These are phyloP conservation scores for Elephantulus edwardii DNA, from an alignment of 2,113 vertebrate species.

Conservation along the genomic window DNA sequence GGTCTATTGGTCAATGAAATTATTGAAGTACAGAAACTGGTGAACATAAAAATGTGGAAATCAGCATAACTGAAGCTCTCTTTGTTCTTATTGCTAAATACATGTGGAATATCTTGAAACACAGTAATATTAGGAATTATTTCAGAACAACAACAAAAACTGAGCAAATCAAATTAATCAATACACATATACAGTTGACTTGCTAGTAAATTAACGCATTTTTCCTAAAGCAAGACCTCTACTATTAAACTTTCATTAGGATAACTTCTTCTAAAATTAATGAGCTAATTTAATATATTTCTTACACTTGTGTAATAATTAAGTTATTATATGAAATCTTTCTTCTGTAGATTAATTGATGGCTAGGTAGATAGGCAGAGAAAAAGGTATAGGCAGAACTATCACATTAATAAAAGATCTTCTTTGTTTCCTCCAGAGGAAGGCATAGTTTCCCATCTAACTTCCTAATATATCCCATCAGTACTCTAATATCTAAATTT, in stretches of 20 bases:
- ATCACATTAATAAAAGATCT: conserved; percentile 33
- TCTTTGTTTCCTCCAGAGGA: neutral
- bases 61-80: neutral
- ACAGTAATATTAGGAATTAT: neutral
- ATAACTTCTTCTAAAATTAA: conserved; percentile 24
- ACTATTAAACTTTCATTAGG: neutral
- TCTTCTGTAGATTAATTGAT: neutral
- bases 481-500: conserved; percentile 4
- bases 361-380: neutral
- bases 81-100: neutral
- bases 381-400: neutral
- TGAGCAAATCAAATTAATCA: neutral
- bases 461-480: conserved; percentile 26
- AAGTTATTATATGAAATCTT: neutral
- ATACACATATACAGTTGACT: neutral
- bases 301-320: neutral
- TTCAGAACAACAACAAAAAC: neutral
- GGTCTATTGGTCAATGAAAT: neutral
- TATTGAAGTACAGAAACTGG: neutral
- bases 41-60: neutral
- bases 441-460: neutral
- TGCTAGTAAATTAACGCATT: neutral
- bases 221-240: neutral
- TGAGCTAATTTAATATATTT: neutral
- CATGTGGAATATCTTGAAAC: neutral